A percentile compares a stretch with the other conserved stretches of the same genome.
Evolutionary conservation across 2,888 invertebrate genomes (phyloP).

Genomic region (Machimus atricapillus): DNA sequence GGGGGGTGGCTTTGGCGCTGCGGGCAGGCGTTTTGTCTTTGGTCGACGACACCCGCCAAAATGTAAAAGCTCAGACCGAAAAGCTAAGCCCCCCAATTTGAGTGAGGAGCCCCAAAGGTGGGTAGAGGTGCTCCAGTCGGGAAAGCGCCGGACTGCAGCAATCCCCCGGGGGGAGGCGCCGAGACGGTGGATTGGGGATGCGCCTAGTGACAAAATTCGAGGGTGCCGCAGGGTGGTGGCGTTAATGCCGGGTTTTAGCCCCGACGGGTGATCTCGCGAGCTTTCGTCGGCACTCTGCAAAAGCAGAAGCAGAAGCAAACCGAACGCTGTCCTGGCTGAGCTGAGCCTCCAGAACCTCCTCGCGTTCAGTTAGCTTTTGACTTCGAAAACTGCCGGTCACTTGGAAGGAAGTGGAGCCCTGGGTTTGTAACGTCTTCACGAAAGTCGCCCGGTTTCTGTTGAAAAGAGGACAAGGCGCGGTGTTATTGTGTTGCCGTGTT

Average conservation of each 20-base stretch:
- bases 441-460: not conserved
- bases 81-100: not conserved
- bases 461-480: not conserved
- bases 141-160: not conserved
- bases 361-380: constrained; percentile 15
- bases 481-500: not conserved
- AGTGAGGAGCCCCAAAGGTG: not conserved
- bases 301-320: not conserved
- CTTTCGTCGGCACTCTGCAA: not conserved
- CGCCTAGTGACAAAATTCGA: not conserved
- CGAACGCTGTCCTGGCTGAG: not conserved
- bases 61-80: not conserved
- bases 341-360: not conserved
- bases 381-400: constrained; percentile 5
- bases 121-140: not conserved
- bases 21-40: not conserved
- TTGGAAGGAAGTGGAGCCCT: not conserved
- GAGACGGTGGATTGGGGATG: not conserved
- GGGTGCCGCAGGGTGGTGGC: not conserved
- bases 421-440: not conserved
- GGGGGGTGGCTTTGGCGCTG: not conserved
- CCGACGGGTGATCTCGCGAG: constrained; percentile 3
- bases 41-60: not conserved
- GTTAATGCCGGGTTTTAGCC: not conserved
- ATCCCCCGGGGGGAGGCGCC: not conserved